phyloP scores from a whole-genome alignment of 2,797 vertebrate species.

The Poecilia picta region DNA sequence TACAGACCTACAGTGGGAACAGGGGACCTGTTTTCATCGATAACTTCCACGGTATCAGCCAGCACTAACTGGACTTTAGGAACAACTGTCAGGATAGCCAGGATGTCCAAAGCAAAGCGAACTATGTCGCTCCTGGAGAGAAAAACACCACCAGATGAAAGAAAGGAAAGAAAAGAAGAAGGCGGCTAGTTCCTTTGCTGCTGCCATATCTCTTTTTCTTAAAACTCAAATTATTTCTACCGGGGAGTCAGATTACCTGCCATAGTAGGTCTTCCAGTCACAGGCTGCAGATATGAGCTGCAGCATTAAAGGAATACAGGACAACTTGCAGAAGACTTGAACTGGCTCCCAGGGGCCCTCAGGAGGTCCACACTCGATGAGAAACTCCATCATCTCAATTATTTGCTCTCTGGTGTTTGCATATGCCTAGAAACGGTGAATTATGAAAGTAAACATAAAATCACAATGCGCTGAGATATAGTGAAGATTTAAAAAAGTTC shows the following conservation, averaged over 20 bases:
- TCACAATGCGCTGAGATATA: neutral
- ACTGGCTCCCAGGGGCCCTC: conserved; percentile 94
- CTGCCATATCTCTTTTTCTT: too few relatives aligned
- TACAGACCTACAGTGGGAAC: conserved; percentile 93
- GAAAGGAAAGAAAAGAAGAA: neutral
- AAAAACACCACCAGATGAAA: neutral
- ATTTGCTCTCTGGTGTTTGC: conserved; percentile 92
- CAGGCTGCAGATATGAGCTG: conserved; percentile 95
- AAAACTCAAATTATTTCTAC: neutral
- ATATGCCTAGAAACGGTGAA: conserved; percentile 80
- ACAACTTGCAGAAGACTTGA: conserved; percentile 92
- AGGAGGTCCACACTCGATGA: conserved; percentile 90
- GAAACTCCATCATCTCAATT: conserved; percentile 97
- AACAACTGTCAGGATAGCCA: conserved; percentile 92
- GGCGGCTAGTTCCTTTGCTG: neutral
- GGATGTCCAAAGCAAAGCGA: conserved; percentile 92
- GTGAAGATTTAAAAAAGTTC: neutral
- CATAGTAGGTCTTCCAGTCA: conserved; percentile 96
- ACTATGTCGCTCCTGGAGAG: conserved; percentile 90
- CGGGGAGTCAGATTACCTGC: conserved; percentile 81
- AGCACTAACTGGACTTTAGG: conserved; percentile 93
- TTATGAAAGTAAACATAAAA: neutral
- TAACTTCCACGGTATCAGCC: conserved; percentile 89
- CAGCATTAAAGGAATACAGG: conserved; percentile 91
- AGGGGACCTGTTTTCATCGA: conserved; percentile 87